Percentiles rank a stretch among this genome's conserved stretches.
Evolutionary conservation across 1,140 invertebrate genomes (phyloP).

Genomic region (Formica exsecta): DNA sequence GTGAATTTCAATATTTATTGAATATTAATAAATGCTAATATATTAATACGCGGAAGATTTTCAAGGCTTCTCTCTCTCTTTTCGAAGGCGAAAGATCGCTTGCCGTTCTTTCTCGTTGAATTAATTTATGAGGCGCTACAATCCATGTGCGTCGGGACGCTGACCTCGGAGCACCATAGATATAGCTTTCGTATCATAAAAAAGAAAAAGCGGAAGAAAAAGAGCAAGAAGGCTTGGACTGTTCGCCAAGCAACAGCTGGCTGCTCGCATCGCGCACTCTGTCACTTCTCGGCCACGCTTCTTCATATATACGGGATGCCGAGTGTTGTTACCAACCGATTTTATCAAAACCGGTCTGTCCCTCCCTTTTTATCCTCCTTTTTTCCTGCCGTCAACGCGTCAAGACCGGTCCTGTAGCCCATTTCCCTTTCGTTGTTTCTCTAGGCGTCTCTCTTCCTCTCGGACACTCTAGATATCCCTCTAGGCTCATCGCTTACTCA

Average conservation of each 20-base stretch:
- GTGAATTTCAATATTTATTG: neutral
- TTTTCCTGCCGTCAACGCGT: constrained; percentile 32
- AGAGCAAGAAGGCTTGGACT: constrained; percentile 44
- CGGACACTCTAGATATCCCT: neutral
- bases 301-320: constrained; percentile 58
- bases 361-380: constrained; percentile 38
- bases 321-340: constrained; percentile 79
- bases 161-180: constrained; percentile 66
- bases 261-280: constrained; percentile 69
- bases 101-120: constrained; percentile 9
- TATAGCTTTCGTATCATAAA: constrained; percentile 59
- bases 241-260: constrained; percentile 78
- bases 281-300: constrained; percentile 65
- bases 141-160: constrained; percentile 49
- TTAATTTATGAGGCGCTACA: constrained; percentile 72
- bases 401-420: constrained; percentile 64
- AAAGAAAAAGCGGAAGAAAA: constrained; percentile 43
- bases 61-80: neutral
- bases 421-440: constrained; percentile 70
- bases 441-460: constrained; percentile 17
- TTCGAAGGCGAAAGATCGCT: neutral
- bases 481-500: constrained; percentile 8
- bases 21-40: constrained; percentile 5
- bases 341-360: constrained; percentile 77
- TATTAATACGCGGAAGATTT: neutral